Base-by-base conservation (phyloP, 37 sponge, comb jelly and placozoan species). In the Theonella swinhoei region DNA sequence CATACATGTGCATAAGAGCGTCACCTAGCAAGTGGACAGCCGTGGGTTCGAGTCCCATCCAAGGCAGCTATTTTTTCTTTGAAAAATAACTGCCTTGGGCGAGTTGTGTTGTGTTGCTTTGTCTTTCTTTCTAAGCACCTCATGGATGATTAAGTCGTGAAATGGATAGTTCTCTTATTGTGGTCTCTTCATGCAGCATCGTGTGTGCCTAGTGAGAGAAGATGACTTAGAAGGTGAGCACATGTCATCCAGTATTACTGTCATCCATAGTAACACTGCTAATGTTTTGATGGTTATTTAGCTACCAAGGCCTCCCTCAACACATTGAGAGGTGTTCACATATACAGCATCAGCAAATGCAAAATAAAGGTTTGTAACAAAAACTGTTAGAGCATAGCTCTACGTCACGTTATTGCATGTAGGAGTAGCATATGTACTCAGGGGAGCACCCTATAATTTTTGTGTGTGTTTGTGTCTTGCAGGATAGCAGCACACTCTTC, bases 311-410 rank as follows among this genome's bases (percentile, higher is more conserved):
- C 58, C 23, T 14, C 60, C 42, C 78, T 91, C 37, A n/a, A 25
- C 5, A 41, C 68, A 1, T 30, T 91, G 2, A 23, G 77, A 17
- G 75, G 79, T 42, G 79, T 91, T 29, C 83, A 87, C 42, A 58
- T 91, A 4, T 91, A 78, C 68, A 87, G 88, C 72, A 79, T 91
- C 29, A 87, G 87, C 36, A 82, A 91, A 65, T 35, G 54, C 34
- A 17, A 43, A 23, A 25, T 81, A 39, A 76, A 81, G 71, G 91
- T 86, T 70, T 9, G 69, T 34, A 68, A n/a, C n/a, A n/a, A n/a
- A n/a, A n/a, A n/a, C n/a, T n/a, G n/a, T n/a, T n/a, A n/a, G n/a
- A n/a, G n/a, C n/a, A n/a, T n/a, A n/a, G n/a, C n/a, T n/a, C n/a
- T n/a, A n/a, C n/a, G n/a, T n/a, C n/a, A n/a, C n/a, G n/a, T n/a